These are phyloP conservation scores for Dichetophora obliterata DNA, from an alignment of 2,888 invertebrate species.

Conservation along the genomic window DNA sequence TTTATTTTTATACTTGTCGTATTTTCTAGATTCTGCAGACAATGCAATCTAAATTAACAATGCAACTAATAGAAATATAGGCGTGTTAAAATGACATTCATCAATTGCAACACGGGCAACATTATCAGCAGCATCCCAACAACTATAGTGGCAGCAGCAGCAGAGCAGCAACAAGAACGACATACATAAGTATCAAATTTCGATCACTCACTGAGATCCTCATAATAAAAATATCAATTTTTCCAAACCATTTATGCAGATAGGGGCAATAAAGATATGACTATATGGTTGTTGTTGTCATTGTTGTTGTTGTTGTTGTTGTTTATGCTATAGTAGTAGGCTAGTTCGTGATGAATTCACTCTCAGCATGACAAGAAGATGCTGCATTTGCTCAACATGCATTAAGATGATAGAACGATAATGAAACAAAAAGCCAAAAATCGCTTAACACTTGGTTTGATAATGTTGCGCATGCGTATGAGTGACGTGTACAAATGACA, in stretches of 20 bases:
- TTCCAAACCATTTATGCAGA: constrained; percentile 15
- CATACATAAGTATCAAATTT: constrained; percentile 15
- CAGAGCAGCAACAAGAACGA: constrained; percentile 2
- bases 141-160: not conserved
- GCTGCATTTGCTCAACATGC: not conserved
- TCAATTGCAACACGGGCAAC: constrained; percentile 27
- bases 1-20: too few relatives aligned
- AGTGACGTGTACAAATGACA: constrained; percentile 61
- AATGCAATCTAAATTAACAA: not conserved
- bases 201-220: constrained; percentile 27
- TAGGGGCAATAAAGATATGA: constrained; percentile 18
- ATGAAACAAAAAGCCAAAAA: not conserved
- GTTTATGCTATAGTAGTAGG: not conserved
- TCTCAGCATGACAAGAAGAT: constrained; percentile 20
- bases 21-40: too few relatives aligned
- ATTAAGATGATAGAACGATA: not conserved
- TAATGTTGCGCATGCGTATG: constrained; percentile 45
- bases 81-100: constrained; percentile 33
- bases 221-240: constrained; percentile 32
- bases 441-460: constrained; percentile 7
- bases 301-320: not conserved
- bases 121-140: not conserved
- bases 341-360: constrained; percentile 13
- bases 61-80: not conserved
- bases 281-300: not conserved